phyloP scores from a whole-genome alignment of 2,797 vertebrate genomes.

The Coregonus suidteri region DNA sequence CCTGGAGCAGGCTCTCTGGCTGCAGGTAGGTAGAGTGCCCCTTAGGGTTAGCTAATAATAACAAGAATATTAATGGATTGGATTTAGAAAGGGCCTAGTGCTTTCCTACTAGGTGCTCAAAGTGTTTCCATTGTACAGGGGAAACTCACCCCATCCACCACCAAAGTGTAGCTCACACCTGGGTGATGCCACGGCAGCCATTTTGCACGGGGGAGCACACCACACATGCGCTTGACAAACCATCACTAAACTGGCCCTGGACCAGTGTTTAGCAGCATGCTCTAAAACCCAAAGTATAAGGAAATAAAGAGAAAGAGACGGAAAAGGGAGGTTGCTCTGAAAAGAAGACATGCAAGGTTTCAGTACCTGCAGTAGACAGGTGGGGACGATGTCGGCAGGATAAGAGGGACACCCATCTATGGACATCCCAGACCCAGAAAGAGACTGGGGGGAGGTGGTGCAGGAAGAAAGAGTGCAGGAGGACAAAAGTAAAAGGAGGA shows the following conservation, averaged over 20 bases:
- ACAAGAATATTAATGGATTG: neutral
- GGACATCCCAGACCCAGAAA: slow-evolving; percentile 72
- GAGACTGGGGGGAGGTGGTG: slow-evolving; percentile 60
- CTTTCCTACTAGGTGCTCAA: neutral
- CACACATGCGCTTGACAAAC: neutral
- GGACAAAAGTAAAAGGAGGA: neutral
- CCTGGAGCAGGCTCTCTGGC: neutral
- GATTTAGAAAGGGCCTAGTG: neutral
- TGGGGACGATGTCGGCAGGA: slow-evolving; percentile 59
- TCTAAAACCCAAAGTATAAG: neutral
- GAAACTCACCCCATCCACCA: neutral
- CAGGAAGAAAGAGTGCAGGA: slow-evolving; percentile 44
- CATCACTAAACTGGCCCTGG: neutral
- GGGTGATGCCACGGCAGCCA: too few species aligned
- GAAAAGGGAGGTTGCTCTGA: slow-evolving; percentile 12
- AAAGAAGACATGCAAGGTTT: slow-evolving; percentile 24
- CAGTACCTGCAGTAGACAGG: slow-evolving; percentile 76
- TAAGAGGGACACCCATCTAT: slow-evolving; percentile 72
- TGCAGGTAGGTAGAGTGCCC: neutral
- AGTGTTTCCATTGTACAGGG: too few species aligned
- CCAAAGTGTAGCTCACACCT: neutral
- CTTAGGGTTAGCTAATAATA: neutral
- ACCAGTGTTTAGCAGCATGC: neutral
- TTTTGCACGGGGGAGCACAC: neutral
- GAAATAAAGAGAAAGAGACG: slow-evolving; percentile 12